Evolutionary conservation across 2,888 invertebrate genomes (phyloP), one percentile per base, ranked within the genome.

Genomic region (Latrodectus elegans): DNA sequence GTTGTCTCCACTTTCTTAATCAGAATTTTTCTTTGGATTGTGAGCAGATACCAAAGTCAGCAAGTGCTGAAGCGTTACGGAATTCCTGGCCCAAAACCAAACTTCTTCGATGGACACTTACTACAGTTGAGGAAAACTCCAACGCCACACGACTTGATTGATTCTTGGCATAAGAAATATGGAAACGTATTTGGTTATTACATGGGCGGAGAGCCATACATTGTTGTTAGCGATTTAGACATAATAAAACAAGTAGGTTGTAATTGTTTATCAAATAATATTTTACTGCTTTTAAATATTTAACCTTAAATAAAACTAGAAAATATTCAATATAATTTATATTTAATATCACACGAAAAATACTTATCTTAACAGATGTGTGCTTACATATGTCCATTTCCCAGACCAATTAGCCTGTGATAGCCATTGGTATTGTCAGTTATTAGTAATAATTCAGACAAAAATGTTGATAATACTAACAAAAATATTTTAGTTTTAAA

Each of bases 191-290:
- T 26, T 68, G 68, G 68, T 14, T 68, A 26, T 12, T 68, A 26
- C 12, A n/a, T 68, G 26, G 68, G 68, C 8, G 68, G n/a, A 12
- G 22, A n/a, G 10, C 68, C 68, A 22, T 38, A 68, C 68, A 68
- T 68, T 4, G 38, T 68, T 4, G 38, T 68, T 4, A 6, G n/a
- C 8, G 68, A 68, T 68, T 22, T 68, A 17, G 68, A 68, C 4
- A 11, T 68, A 11, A 26, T 68, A 12, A 68, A 91, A 74, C 90
- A 91, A 14, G 60, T 60, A 60, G n/a, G 60, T 60, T 15, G 6
- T 11, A 0, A 60, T 60, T 60, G 12, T 60, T 11, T 60, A 12
- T 60, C 12, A 60, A 38, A 38, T 38, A 38, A 38, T 38, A 38
- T 38, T 38, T 38, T 38, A 4, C 6, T 38, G 38, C 4, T 38